Percentiles rank a stretch among this genome's conserved stretches.
Conservation (phyloP, 1,140 invertebrate species). For the Neodiprion virginianus region DNA sequence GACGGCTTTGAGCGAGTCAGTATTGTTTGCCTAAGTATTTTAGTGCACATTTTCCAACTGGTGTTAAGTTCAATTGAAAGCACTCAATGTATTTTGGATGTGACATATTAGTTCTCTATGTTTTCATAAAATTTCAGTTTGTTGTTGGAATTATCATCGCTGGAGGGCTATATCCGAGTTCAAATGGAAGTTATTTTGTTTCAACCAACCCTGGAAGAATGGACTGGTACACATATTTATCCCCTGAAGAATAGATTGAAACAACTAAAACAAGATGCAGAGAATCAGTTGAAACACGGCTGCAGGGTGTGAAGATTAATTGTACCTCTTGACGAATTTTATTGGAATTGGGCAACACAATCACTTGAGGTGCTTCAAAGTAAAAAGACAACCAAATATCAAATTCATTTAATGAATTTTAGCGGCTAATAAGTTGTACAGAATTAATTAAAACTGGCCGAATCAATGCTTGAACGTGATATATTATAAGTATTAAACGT, state of each 20-base stretch:
- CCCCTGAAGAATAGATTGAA: constrained; percentile 61
- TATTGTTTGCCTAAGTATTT: constrained; percentile 18
- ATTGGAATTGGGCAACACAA: no score
- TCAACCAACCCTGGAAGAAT: constrained; percentile 62
- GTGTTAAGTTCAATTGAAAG: background rate
- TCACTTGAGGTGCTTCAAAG: no score
- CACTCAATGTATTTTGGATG: constrained; percentile 4
- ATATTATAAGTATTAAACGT: no score
- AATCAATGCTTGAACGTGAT: no score
- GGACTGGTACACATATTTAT: constrained; percentile 63
- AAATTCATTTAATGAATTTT: no score
- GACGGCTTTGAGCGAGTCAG: constrained; percentile 64
- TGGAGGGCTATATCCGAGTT: constrained; percentile 63
- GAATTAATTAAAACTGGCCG: no score
- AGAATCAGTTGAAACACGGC: constrained; percentile 60
- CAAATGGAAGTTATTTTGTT: constrained; percentile 64
- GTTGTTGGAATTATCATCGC: constrained; percentile 60
- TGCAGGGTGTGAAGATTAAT: constrained; percentile 41
- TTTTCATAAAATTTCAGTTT: constrained; percentile 50
- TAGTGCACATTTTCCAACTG: background rate
- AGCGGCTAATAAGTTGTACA: no score
- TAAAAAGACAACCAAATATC: no score
- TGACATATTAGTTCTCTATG: constrained; percentile 18
- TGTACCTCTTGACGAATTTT: constrained; percentile 16
- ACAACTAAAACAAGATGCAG: constrained; percentile 61